Conservation (phyloP, 2,113 vertebrate genomes). For the Penelope pileata region DNA sequence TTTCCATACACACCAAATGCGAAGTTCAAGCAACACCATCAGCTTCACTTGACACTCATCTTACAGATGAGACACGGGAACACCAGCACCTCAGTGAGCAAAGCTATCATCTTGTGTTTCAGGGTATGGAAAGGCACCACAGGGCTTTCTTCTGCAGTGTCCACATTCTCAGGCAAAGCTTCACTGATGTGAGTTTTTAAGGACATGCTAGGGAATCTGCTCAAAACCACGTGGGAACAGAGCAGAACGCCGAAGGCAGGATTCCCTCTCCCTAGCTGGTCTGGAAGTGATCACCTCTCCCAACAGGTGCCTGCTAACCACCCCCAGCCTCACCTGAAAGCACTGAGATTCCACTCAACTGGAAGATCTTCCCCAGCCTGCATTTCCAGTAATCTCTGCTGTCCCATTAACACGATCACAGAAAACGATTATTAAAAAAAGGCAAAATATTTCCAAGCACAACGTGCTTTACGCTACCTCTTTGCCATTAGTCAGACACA, state of each 20-base stretch:
- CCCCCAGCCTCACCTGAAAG: background rate
- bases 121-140: rapidly evolving
- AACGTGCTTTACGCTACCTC: background rate
- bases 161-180: background rate
- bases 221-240: background rate
- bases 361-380: background rate
- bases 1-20: background rate
- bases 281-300: background rate
- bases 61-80: background rate
- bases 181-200: background rate
- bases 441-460: background rate
- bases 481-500: background rate
- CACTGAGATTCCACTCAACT: background rate
- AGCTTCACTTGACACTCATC: background rate
- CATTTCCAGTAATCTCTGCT: background rate
- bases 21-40: background rate
- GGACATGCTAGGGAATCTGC: background rate
- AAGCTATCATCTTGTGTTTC: background rate
- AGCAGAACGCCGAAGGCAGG: background rate
- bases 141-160: background rate
- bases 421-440: background rate
- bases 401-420: background rate
- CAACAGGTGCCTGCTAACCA: background rate
- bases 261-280: no score
- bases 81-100: rapidly evolving